Evolutionary conservation across 2,797 vertebrate species (phyloP).

Genomic region (Hylomyscus alleni): DNA sequence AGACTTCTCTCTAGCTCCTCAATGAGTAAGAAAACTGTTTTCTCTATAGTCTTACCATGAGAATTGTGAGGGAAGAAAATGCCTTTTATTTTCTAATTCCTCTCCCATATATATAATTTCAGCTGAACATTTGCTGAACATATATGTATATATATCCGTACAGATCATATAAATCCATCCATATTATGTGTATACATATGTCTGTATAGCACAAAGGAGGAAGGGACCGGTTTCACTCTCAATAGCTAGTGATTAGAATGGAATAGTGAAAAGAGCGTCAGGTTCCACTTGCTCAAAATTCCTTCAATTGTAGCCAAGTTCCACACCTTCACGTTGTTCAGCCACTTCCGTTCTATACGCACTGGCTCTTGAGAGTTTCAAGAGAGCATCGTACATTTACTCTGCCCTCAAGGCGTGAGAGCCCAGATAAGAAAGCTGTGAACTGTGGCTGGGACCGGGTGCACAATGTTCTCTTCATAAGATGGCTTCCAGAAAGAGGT

Average conservation of each 20-base stretch:
- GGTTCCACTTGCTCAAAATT: not conserved
- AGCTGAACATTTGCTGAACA: too few relatives aligned
- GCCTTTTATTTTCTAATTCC: not conserved
- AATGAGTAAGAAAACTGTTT: not conserved
- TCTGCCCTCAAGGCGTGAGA: not conserved
- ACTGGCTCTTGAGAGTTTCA: slow-evolving; percentile 14
- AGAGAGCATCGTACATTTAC: not conserved
- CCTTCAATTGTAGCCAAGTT: not conserved
- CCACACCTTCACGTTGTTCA: slow-evolving; percentile 12
- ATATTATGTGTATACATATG: not conserved
- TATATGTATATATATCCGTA: not conserved
- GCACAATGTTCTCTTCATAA: not conserved
- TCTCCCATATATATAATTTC: not conserved
- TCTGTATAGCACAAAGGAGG: not conserved
- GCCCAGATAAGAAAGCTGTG: not conserved
- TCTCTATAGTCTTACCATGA: not conserved
- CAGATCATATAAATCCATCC: too few relatives aligned
- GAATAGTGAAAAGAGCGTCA: slow-evolving; percentile 24
- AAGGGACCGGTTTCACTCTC: not conserved
- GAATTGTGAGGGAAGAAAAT: not conserved
- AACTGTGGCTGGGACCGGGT: not conserved
- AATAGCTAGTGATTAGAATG: slow-evolving; percentile 43
- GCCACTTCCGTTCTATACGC: not conserved
- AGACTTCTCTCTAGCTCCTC: not conserved
- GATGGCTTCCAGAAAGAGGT: not conserved